Percentiles rank a stretch among this genome's conserved stretches.
Evolutionary conservation across 2,113 vertebrate genomes (phyloP).

Genomic region (Psittacula cyanocephala): DNA sequence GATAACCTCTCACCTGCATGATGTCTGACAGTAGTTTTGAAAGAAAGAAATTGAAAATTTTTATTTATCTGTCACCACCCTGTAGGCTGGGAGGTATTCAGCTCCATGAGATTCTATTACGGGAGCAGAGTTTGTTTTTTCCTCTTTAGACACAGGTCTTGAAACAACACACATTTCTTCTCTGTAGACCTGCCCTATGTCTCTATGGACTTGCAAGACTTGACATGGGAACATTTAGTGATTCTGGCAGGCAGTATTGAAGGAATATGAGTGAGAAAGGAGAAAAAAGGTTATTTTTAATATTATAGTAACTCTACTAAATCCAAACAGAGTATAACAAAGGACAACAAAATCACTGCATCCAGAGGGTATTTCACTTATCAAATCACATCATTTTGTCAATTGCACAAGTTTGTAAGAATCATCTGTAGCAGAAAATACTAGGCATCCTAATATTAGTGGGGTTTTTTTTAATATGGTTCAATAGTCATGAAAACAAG

Average conservation of each 20-base stretch:
- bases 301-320: background rate
- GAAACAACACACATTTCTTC: background rate
- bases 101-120: background rate
- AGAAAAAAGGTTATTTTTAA: background rate
- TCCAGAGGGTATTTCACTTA: background rate
- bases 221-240: background rate
- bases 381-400: background rate
- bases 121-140: background rate
- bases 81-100: background rate
- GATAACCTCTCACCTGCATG: background rate
- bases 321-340: background rate
- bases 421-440: background rate
- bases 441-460: background rate
- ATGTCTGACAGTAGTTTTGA: background rate
- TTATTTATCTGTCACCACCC: background rate
- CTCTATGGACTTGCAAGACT: background rate
- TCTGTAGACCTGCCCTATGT: fast-evolving
- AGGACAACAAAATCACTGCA: background rate
- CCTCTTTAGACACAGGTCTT: background rate
- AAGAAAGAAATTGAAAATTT: background rate
- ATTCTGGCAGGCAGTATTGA: background rate
- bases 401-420: background rate
- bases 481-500: background rate
- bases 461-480: fast-evolving
- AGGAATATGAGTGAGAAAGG: background rate